phyloP scores from a whole-genome alignment of 2,113 vertebrate species.

The Sinocyclocheilus anophthalmus region DNA sequence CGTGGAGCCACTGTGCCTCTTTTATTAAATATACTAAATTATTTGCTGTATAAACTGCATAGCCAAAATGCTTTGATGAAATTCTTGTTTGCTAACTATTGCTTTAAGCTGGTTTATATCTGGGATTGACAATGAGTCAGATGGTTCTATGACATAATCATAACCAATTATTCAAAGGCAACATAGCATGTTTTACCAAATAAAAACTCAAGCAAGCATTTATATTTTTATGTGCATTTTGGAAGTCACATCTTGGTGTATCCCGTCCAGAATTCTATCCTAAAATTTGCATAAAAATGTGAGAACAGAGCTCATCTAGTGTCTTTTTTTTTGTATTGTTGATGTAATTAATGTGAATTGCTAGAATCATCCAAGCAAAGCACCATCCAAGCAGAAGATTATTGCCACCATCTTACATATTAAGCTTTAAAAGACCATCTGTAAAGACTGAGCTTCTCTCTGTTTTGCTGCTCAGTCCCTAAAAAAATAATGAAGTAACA shows the following conservation, averaged over 20 bases:
- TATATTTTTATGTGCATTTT: background rate
- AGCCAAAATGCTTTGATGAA: no score
- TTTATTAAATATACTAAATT: no score
- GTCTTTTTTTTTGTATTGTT: background rate
- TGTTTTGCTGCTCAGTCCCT: background rate
- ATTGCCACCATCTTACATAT: background rate
- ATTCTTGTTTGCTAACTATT: no score
- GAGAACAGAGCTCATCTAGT: background rate
- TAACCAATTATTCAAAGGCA: background rate
- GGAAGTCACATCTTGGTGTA: background rate
- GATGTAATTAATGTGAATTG: background rate
- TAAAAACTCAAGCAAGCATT: background rate
- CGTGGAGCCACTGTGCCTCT: no score
- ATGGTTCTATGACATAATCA: no score
- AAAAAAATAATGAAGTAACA: background rate
- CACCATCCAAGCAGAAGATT: conserved; percentile 2
- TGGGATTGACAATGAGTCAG: no score
- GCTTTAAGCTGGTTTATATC: no score
- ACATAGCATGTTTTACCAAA: background rate
- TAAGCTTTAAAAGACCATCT: background rate
- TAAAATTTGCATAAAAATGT: background rate
- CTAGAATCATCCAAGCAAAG: background rate
- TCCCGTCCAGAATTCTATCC: background rate
- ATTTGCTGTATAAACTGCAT: no score
- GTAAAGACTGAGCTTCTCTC: background rate